Conservation (phyloP, 1,140 invertebrate genomes). For the Drosophila quadrilineata region DNA sequence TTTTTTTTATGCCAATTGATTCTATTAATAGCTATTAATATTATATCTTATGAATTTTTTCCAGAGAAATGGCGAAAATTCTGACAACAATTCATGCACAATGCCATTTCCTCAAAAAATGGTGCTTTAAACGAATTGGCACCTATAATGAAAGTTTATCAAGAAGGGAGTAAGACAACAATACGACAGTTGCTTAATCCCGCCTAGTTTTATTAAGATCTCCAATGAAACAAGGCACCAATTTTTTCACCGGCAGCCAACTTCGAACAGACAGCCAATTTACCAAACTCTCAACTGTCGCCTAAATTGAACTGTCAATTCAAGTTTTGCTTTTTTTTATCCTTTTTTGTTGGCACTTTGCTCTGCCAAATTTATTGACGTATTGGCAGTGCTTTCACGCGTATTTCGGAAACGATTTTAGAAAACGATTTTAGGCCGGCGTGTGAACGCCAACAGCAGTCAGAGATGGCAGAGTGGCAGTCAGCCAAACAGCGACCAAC, state of each 20-base stretch:
- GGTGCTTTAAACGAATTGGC: too few relatives aligned
- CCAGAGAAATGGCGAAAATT: too few relatives aligned
- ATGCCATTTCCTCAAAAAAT: too few relatives aligned
- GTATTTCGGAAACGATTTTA: conserved; percentile 34
- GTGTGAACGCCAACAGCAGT: conserved; percentile 64
- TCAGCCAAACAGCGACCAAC: neutral
- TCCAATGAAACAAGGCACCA: neutral
- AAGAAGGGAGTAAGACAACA: too few relatives aligned
- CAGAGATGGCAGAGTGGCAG: neutral
- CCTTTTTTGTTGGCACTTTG: neutral
- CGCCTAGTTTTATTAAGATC: too few relatives aligned
- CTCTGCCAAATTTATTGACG: conserved; percentile 59
- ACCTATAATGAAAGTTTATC: too few relatives aligned
- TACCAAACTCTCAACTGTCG: conserved; percentile 5
- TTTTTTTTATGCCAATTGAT: too few relatives aligned
- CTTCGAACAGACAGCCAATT: conserved; percentile 27
- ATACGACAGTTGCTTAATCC: too few relatives aligned
- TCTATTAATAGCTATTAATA: too few relatives aligned
- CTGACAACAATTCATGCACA: too few relatives aligned
- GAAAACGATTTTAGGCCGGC: conserved; percentile 42
- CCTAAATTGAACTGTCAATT: conserved; percentile 72
- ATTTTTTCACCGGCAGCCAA: conserved; percentile 6
- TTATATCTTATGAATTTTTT: too few relatives aligned
- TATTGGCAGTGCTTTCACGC: conserved; percentile 47
- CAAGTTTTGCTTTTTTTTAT: conserved; percentile 23